Percentiles rank a stretch among this genome's conserved stretches.
Evolutionary conservation across 2,113 vertebrate species (phyloP).

Genomic region (Penelope pileata): DNA sequence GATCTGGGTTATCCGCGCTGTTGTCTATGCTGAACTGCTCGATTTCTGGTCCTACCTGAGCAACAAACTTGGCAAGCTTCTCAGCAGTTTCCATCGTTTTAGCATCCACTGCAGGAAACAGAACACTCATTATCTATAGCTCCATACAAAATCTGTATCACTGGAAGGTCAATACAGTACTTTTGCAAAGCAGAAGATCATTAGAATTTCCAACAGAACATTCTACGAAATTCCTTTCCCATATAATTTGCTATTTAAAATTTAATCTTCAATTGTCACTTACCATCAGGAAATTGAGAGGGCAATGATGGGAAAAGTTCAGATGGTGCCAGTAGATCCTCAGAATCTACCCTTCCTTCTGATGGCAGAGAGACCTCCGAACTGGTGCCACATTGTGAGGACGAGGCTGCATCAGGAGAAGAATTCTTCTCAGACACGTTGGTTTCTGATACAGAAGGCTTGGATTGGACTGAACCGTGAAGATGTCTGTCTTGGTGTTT

Average conservation of each 20-base stretch:
- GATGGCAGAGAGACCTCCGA: neutral
- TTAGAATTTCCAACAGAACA: neutral
- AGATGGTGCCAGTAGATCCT: neutral
- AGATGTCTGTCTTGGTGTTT: conserved; percentile 25
- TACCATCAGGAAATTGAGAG: conserved; percentile 65
- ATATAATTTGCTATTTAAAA: neutral
- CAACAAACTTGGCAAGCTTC: conserved; percentile 80
- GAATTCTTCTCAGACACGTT: neutral
- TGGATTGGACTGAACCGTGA: neutral
- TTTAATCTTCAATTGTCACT: neutral
- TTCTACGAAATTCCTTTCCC: neutral
- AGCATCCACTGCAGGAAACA: conserved; percentile 73
- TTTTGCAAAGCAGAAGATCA: neutral
- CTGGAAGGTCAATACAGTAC: neutral
- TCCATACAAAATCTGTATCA: neutral
- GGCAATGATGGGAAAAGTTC: neutral
- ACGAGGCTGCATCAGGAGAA: neutral
- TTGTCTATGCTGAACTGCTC: conserved; percentile 85
- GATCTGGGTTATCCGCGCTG: conserved; percentile 81
- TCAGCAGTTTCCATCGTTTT: conserved; percentile 81
- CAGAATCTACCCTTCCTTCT: neutral
- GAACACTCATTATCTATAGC: neutral
- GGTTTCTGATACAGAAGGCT: neutral
- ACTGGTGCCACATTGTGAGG: neutral
- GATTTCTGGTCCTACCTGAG: conserved; percentile 81